Evolutionary conservation across 2,888 invertebrate genomes (phyloP), one percentile per base, ranked within the genome.

Genomic region (Macrophya alboannulata): DNA sequence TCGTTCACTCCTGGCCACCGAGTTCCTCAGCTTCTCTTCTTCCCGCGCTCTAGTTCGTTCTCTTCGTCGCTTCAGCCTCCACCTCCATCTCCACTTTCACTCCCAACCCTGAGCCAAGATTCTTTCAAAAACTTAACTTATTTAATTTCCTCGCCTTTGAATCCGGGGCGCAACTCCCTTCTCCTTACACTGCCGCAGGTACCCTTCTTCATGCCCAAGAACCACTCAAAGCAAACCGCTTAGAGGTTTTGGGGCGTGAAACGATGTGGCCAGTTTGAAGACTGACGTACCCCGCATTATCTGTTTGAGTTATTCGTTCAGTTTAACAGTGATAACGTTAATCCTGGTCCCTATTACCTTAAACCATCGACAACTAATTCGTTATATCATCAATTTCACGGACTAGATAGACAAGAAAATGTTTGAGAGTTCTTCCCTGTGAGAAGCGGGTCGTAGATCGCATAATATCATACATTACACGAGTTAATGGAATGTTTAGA

Each of bases 81-180:
- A 37, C 43, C 43, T 37, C 48, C n/a, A 31, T 10, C 2, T 9
- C 79, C 0, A 9, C 59, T 31, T 31, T 3, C n/a, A 6, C 25
- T 43, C 40, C 59, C 45, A 51, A n/a, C 55, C 59, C 81, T 62
- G 87, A 87, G 86, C 87, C 87, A 43, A 87, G 87, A 88, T 89
- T 89, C 89, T 88, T 88, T 86, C 84, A 86, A 86, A 91, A 92
- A 91, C 90, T 92, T 92, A 89, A 91, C 90, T 92, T 92, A 92
- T 92, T 92, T 92, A 92, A 92, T 92, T 92, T 92, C 88, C 88
- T 87, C 86, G 89, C 84, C 86, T 82, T 79, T 71, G 76, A 45
- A 15, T 55, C 62, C 21, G 25, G 21, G 21, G 62, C 59, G 62
- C 40, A 62, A 62, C 85, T 85, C 31, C 48, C 79, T 77, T 1